Conservation (phyloP, 1,140 invertebrate species). For the Papilio aristodemus region DNA sequence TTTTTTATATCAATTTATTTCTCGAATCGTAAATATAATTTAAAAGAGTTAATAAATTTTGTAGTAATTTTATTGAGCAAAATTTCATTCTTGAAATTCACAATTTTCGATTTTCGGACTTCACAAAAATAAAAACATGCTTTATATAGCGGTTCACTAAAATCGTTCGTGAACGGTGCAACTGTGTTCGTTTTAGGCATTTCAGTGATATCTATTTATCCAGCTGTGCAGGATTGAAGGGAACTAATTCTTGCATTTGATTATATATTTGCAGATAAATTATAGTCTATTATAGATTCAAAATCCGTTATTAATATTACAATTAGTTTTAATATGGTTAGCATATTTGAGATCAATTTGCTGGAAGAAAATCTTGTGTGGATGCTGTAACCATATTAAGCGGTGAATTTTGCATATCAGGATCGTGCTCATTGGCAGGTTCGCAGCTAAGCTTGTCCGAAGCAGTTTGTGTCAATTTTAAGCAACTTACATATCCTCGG, state of each 20-base stretch:
- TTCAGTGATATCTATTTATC: slow-evolving; percentile 52
- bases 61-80: slow-evolving; percentile 12
- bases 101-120: slow-evolving; percentile 45
- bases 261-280: slow-evolving; percentile 57
- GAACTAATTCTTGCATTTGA: slow-evolving; percentile 46
- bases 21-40: too few species aligned
- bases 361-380: not conserved
- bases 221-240: slow-evolving; percentile 61
- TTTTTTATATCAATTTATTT: not conserved
- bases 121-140: slow-evolving; percentile 62
- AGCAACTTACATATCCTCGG: slow-evolving; percentile 71
- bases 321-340: slow-evolving; percentile 37
- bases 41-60: too few species aligned
- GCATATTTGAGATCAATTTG: slow-evolving; percentile 30
- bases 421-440: slow-evolving; percentile 50
- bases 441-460: slow-evolving; percentile 56
- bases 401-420: slow-evolving; percentile 28
- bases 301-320: slow-evolving; percentile 37
- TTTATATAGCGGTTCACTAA: slow-evolving; percentile 54
- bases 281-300: slow-evolving; percentile 39
- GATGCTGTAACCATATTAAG: not conserved
- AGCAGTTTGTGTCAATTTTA: slow-evolving; percentile 45
- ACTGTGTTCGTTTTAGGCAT: slow-evolving; percentile 47
- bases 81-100: slow-evolving; percentile 24
- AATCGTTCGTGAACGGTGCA: slow-evolving; percentile 46